phyloP scores from a whole-genome alignment of 2,797 vertebrate genomes.

The Necrosyrtes monachus region DNA sequence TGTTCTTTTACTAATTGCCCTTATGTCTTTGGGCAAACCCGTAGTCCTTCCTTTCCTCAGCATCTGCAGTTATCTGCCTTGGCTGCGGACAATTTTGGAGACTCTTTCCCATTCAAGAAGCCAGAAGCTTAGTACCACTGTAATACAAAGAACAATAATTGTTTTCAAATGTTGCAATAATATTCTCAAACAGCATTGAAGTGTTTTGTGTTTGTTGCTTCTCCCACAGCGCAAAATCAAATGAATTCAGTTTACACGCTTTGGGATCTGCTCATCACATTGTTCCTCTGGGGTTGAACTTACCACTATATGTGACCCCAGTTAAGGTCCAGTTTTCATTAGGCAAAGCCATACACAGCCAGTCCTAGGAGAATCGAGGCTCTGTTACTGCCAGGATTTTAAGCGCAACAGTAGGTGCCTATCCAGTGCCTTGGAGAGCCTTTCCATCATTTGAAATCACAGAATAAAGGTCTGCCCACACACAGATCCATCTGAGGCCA shows the following conservation, averaged over 20 bases:
- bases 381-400: background rate
- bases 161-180: constrained; percentile 36
- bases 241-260: background rate
- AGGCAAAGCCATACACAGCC: background rate
- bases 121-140: background rate
- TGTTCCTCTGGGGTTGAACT: background rate
- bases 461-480: constrained; percentile 28
- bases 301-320: background rate
- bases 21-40: background rate
- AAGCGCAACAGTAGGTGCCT: background rate
- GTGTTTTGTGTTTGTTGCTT: background rate
- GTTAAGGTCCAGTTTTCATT: background rate
- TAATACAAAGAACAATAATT: constrained; percentile 21
- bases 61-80: background rate
- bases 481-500: constrained; percentile 16
- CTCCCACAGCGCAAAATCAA: background rate
- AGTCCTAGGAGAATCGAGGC: background rate
- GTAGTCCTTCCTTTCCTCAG: background rate
- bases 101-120: background rate
- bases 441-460: background rate
- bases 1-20: background rate
- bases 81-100: background rate
- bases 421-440: background rate
- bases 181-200: background rate
- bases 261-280: background rate